A percentile compares a stretch with the other conserved stretches of the same genome.
These are phyloP conservation scores for Balaeniceps rex DNA, from an alignment of 2,113 vertebrate genomes.

Conservation along the genomic window DNA sequence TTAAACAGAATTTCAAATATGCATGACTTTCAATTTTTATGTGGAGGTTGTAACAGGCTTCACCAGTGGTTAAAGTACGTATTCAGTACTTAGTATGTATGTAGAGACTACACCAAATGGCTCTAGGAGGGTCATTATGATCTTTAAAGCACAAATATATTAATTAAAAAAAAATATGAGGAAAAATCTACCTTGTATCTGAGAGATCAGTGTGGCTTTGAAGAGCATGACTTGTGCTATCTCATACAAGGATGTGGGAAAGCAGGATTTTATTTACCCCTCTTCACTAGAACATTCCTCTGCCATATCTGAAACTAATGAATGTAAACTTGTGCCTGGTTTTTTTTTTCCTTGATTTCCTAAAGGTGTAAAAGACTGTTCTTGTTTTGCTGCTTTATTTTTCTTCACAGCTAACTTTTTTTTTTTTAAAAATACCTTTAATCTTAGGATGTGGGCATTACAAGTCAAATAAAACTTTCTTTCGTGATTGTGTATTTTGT, in stretches of 20 bases:
- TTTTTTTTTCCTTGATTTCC: background rate
- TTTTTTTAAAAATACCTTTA: background rate
- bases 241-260: background rate
- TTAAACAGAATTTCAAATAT: conserved; percentile 31
- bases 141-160: conserved; percentile 12
- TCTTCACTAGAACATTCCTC: conserved; percentile 46
- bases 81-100: background rate
- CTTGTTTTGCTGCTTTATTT: conserved; percentile 16
- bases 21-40: conserved; percentile 24
- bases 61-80: background rate
- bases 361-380: conserved; percentile 28
- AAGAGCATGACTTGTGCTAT: background rate
- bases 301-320: conserved; percentile 43
- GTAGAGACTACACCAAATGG: background rate
- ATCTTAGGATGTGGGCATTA: conserved; percentile 41
- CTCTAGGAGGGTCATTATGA: background rate
- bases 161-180: background rate
- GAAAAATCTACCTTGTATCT: background rate
- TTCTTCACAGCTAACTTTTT: conserved; percentile 1
- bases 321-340: conserved; percentile 63
- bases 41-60: conserved; percentile 1
- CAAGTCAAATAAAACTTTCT: conserved; percentile 68
- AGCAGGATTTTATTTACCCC: background rate
- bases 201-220: background rate
- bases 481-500: background rate